Base-by-base conservation (phyloP, 2,888 invertebrate genomes). In the Macaria liturata region DNA sequence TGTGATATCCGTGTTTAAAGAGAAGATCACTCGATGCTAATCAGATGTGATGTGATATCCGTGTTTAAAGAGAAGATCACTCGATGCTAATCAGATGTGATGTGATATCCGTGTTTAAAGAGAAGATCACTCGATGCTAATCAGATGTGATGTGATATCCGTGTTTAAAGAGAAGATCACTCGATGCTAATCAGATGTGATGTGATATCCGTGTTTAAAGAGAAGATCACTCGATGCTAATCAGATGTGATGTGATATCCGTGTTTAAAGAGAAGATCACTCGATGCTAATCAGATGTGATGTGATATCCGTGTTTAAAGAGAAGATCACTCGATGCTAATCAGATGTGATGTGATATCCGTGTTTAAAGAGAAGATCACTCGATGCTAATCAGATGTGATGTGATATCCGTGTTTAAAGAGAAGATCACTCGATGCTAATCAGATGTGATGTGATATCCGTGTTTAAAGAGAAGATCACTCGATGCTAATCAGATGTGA, bases 1-100 rank as follows among this genome's bases (percentile, higher is more conserved):
- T 39, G 30, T 32, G 49, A 49, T 40, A 42, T n/a, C 42, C 8
- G 9, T n/a, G 8, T 5, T 37, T 37, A 37, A 37, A 4, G 3
- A 2, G 7, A 6, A 37, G 4, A 4, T 1, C 34, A 37, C 34
- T 20, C 34, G 3, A 7, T 37, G 34, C 7, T 37, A n/a, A n/a
- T n/a, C n/a, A n/a, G 49, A 49, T 42, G 42, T 49, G 42, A 49
- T 39, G 30, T 32, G 49, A 49, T 40, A 42, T n/a, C 42, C 8
- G 9, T n/a, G 8, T 5, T 37, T 37, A 37, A 37, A 4, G 3
- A 2, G 7, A 6, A 37, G 4, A 4, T 1, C 34, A 37, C 34
- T 20, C 34, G 3, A 7, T 37, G 34, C 7, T 37, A n/a, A n/a
- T n/a, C n/a, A n/a, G 49, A 49, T 42, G 42, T 49, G 42, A 49